Percentiles rank a stretch among this genome's conserved stretches.
Conservation (phyloP, 2,797 vertebrate genomes). For the Tolypeutes matacus region DNA sequence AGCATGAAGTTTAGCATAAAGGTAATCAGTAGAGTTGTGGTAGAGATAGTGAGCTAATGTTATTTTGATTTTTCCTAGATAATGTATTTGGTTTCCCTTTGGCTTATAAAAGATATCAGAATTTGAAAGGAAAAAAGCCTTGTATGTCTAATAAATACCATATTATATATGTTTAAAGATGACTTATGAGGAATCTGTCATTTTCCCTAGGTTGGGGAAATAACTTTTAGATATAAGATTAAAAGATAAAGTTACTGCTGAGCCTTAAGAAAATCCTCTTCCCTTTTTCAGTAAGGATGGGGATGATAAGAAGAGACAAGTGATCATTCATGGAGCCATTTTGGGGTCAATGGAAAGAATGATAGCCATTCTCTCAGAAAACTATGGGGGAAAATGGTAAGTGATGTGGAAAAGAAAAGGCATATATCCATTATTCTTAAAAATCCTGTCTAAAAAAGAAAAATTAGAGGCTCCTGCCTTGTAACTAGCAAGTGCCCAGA, state of each 20-base stretch:
- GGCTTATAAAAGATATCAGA: background rate
- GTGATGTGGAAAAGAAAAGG: slow-evolving; percentile 9
- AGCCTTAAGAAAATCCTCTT: slow-evolving; percentile 9
- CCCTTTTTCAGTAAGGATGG: slow-evolving; percentile 88
- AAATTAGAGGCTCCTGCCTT: no score
- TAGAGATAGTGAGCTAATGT: background rate
- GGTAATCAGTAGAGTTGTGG: background rate
- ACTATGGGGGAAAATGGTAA: slow-evolving; percentile 97
- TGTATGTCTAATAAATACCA: background rate
- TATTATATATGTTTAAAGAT: background rate
- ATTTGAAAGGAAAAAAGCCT: background rate
- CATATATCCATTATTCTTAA: background rate
- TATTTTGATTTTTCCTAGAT: background rate
- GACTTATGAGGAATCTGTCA: background rate
- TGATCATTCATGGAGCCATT: slow-evolving; percentile 98
- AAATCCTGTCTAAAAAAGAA: no score
- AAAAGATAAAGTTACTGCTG: background rate
- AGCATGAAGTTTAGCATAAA: background rate
- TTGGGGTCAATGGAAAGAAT: slow-evolving; percentile 97
- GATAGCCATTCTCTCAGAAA: slow-evolving; percentile 97
- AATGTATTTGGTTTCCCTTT: background rate
- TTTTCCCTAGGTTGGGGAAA: slow-evolving; percentile 40
- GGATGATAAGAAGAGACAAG: slow-evolving; percentile 93
- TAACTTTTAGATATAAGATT: background rate
- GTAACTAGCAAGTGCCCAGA: no score